Conservation (phyloP, 1,140 invertebrate genomes). For the Aphelenchoides fujianensis region DNA sequence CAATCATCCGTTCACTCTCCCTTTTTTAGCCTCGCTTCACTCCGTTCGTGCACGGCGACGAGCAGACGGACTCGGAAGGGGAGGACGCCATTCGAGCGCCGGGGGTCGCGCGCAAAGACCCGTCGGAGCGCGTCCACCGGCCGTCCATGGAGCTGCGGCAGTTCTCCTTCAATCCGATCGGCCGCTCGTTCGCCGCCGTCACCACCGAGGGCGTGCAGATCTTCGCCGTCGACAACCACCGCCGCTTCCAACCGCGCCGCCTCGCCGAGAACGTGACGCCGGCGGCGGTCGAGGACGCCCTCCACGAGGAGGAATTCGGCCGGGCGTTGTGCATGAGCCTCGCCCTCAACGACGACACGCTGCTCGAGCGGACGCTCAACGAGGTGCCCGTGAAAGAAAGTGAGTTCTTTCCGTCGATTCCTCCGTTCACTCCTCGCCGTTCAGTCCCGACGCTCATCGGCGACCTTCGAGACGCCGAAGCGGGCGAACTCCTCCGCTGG, state of each 20-base stretch:
- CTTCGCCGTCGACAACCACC: constrained; percentile 34
- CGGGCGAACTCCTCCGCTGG: constrained; percentile 6
- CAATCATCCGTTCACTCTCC: background rate
- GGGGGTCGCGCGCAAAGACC: constrained; percentile 37
- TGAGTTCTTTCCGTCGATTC: constrained; percentile 13
- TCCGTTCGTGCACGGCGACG: constrained; percentile 39
- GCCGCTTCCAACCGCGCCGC: constrained; percentile 40
- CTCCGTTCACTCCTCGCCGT: background rate
- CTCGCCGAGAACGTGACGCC: constrained; percentile 33
- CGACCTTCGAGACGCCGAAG: background rate
- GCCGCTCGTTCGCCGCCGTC: constrained; percentile 44
- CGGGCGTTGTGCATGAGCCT: constrained; percentile 42
- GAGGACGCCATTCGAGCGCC: constrained; percentile 33
- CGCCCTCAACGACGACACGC: constrained; percentile 32
- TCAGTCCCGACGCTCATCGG: constrained; percentile 4
- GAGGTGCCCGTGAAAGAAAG: constrained; percentile 36
- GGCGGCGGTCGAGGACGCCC: constrained; percentile 16
- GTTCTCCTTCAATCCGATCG: constrained; percentile 43
- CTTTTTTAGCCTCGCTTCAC: constrained; percentile 41
- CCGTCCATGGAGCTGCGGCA: constrained; percentile 30
- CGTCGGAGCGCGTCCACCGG: constrained; percentile 35
- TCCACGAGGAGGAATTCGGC: constrained; percentile 31
- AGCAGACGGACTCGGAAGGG: constrained; percentile 40
- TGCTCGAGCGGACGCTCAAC: constrained; percentile 31
- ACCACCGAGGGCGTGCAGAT: constrained; percentile 46